Conservation (phyloP, 2,888 invertebrate genomes). For the Helicoverpa assulta region DNA sequence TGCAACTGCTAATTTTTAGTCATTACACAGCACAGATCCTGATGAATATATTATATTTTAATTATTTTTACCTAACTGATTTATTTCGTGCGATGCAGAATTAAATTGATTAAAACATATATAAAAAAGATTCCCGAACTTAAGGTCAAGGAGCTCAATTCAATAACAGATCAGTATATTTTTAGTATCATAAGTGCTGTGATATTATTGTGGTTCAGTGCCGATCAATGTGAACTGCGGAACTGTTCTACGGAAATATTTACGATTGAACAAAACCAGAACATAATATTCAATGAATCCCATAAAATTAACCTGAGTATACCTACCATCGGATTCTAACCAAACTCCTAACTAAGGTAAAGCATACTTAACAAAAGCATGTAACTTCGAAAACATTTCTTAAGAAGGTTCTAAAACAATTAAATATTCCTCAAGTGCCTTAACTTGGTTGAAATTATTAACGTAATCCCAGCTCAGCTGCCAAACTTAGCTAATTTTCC, state of each 20-base stretch:
- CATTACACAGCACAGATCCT: too few species aligned
- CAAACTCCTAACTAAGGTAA: constrained; percentile 36
- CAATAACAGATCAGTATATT: too few species aligned
- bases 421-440: constrained; percentile 61
- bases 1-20: too few species aligned
- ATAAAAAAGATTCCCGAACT: background rate
- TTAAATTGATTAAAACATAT: too few species aligned
- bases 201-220: background rate
- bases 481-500: constrained; percentile 57
- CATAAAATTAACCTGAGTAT: constrained; percentile 30
- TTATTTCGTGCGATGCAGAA: too few species aligned
- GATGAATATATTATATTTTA: too few species aligned
- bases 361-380: constrained; percentile 47
- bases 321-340: constrained; percentile 31
- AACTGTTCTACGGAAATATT: constrained; percentile 4
- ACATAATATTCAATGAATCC: constrained; percentile 24
- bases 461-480: constrained; percentile 57
- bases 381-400: constrained; percentile 52
- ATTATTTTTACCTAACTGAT: too few species aligned
- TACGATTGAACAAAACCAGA: background rate
- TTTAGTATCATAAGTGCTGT: background rate
- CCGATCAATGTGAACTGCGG: background rate
- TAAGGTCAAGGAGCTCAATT: too few species aligned
- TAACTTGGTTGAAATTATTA: constrained; percentile 63
- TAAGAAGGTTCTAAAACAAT: constrained; percentile 63